A percentile compares a stretch with the other conserved stretches of the same genome.
Conservation (phyloP, 2,888 invertebrate species). For the Rapana venosa region DNA sequence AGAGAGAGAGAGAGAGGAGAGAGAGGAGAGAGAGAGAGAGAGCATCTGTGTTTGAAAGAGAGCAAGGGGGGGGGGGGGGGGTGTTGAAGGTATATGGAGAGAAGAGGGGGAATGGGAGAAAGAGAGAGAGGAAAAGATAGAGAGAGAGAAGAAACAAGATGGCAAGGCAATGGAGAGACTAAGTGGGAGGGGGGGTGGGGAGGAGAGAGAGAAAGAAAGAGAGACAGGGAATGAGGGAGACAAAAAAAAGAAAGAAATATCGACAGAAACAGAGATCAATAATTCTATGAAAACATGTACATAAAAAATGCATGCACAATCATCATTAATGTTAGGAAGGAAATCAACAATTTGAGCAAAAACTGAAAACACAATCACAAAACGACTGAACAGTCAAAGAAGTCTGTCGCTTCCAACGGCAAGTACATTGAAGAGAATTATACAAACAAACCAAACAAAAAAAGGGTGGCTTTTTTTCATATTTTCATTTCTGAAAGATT, state of each 20-base stretch:
- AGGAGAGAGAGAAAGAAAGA: conserved; percentile 4
- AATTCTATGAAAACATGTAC: no score
- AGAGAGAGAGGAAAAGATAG: conserved; percentile 1
- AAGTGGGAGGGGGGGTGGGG: neutral
- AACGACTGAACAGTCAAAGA: no score
- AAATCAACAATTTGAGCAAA: neutral
- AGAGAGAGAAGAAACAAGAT: conserved; percentile 2
- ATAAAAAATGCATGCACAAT: neutral
- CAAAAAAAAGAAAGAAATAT: neutral
- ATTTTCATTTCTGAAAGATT: no score
- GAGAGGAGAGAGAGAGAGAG: neutral
- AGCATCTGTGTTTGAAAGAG: neutral
- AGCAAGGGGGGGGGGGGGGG: neutral
- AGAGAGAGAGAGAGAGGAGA: neutral
- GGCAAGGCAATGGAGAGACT: neutral
- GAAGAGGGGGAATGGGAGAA: neutral
- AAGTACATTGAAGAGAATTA: no score
- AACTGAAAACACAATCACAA: neutral
- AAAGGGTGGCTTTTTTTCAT: no score
- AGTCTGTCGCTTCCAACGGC: no score
- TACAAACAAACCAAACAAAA: no score
- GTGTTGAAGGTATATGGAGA: neutral
- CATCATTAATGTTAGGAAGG: neutral
- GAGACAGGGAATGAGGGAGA: neutral
- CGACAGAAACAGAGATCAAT: neutral